Percentiles rank a stretch among this genome's conserved stretches.
These are phyloP conservation scores for Apodemia duryi DNA, from an alignment of 2,888 invertebrate species.

Conservation along the genomic window DNA sequence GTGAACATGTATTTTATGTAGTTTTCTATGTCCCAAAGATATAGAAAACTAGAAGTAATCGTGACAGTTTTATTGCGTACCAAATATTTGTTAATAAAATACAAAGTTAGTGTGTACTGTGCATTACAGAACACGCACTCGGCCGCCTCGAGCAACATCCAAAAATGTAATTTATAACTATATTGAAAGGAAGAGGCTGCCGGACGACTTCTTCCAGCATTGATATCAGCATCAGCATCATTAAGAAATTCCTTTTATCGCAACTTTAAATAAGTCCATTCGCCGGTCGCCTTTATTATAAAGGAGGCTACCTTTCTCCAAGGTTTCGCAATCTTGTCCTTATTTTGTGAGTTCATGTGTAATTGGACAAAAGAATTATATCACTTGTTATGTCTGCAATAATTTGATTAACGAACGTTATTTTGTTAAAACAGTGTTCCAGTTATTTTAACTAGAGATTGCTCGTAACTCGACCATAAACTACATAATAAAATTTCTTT, in stretches of 20 bases:
- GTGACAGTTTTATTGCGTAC: no score
- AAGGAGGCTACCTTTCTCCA: slow-evolving; percentile 73
- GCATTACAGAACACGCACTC: slow-evolving; percentile 26
- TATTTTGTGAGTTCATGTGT: slow-evolving; percentile 55
- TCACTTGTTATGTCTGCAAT: slow-evolving; percentile 7
- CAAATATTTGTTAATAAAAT: background rate
- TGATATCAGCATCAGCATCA: slow-evolving; percentile 73
- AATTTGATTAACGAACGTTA: background rate
- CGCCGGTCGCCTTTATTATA: slow-evolving; percentile 59
- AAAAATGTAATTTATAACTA: slow-evolving; percentile 74
- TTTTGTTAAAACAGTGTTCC: background rate
- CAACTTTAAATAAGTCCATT: slow-evolving; percentile 72
- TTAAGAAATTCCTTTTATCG: slow-evolving; percentile 78
- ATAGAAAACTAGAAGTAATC: no score
- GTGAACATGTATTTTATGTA: no score
- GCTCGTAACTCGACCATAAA: no score
- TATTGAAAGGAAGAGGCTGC: slow-evolving; percentile 58
- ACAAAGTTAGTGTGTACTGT: background rate
- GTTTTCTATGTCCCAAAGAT: no score
- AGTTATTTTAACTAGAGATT: no score
- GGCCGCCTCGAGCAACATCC: slow-evolving; percentile 33
- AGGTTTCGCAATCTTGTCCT: slow-evolving; percentile 67
- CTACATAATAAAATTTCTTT: no score
- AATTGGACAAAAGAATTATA: slow-evolving; percentile 19
- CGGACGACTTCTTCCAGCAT: slow-evolving; percentile 61